These are phyloP conservation scores for Tetranychus truncatus DNA, from an alignment of 2,888 invertebrate species.

Conservation along the genomic window DNA sequence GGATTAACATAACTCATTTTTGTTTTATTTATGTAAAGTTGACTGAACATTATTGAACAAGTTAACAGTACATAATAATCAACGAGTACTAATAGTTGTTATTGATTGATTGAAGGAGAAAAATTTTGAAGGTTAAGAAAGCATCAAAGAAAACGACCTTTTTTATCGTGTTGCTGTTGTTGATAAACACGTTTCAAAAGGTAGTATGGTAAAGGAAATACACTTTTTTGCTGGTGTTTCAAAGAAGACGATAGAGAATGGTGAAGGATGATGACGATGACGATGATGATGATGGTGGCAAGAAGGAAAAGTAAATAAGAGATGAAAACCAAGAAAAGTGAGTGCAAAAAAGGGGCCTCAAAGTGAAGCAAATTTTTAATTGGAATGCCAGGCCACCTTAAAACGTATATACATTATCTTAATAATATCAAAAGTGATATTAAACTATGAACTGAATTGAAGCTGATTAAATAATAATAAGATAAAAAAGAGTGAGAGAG, in stretches of 20 bases:
- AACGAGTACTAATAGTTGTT: too few species aligned
- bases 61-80: too few species aligned
- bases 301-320: not conserved
- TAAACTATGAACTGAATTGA: not conserved
- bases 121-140: not conserved
- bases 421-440: not conserved
- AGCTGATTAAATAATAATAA: too few species aligned
- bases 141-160: not conserved
- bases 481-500: too few species aligned
- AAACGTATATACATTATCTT: not conserved
- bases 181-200: not conserved
- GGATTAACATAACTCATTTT: too few species aligned
- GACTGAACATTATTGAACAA: too few species aligned
- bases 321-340: not conserved
- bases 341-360: not conserved
- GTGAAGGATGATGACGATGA: too few species aligned
- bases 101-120: not conserved
- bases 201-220: not conserved
- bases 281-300: too few species aligned
- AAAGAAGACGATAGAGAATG: too few species aligned
- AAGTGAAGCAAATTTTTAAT: not conserved
- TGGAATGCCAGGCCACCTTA: not conserved
- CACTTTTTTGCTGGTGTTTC: not conserved
- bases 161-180: not conserved
- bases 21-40: too few species aligned